Base-by-base conservation (phyloP, 2,797 vertebrate genomes). In the Pangasius mekongensis region DNA sequence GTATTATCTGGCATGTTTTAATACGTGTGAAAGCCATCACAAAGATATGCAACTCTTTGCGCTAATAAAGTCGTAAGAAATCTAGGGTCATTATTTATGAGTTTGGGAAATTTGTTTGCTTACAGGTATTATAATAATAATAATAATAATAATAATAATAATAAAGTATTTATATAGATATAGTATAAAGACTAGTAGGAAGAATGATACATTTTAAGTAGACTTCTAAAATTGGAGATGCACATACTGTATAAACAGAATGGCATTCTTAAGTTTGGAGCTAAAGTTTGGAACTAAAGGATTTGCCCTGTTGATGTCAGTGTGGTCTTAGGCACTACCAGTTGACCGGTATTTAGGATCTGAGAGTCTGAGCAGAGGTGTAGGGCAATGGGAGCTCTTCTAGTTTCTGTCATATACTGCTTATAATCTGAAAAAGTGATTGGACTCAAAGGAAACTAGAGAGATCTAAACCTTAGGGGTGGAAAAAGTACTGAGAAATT, bases 71-170 rank as follows among this genome's bases (percentile, higher is more conserved):
- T 39, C 2, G 2, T 71, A 18, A 39, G 69, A 73, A 73, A 73
- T 73, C 0, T 39, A 39, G 6, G 18, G 18, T 71, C 2, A 73
- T 73, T 47, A 49, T 76, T 49, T 76, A 5, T 76, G 11, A 39
- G 7, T 39, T 22, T 20, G 18, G 22, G 4, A 24, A 24, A 73
- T 73, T 73, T 73, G 33, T 9, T 58, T 81, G 9, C 43, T 30
- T 66, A 52, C 27, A 60, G 54, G 67, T 69, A 36, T 69, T 22
- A 74, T 74, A 74, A 74, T 74, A 74, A 76, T 47, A 76, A 76
- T 47, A 76, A 74, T 13, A 47, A 74, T 47, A 74, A 73, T 43
- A 24, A 74, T 47, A 74, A 74, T 47, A 74, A 43, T 47, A 47
- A 74, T 47, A 13, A 52, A 20, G 8, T 10, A 52, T 14, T 77